phyloP scores from a whole-genome alignment of 1,140 invertebrate species.

The Nomia melanderi region DNA sequence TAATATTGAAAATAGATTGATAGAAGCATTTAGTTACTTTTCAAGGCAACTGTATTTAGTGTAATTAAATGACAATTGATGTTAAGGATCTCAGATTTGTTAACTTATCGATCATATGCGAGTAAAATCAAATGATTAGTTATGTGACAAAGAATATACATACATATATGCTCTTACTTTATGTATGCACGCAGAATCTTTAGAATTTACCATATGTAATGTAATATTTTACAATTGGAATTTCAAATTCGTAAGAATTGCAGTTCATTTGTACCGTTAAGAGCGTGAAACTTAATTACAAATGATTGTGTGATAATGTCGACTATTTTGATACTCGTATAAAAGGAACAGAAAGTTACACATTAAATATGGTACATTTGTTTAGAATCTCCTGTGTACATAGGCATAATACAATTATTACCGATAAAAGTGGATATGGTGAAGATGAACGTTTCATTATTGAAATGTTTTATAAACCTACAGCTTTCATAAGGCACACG shows the following conservation, averaged over 20 bases:
- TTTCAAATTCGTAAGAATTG: background rate
- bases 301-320: background rate
- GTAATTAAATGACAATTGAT: slow-evolving; percentile 35
- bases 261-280: background rate
- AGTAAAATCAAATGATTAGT: slow-evolving; percentile 26
- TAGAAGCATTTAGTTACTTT: too few relatives aligned
- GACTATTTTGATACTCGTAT: background rate
- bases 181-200: background rate
- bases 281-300: background rate
- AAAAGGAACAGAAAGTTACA: background rate
- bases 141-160: slow-evolving; percentile 10
- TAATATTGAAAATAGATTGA: too few relatives aligned
- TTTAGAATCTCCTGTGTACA: background rate
- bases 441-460: slow-evolving; percentile 25
- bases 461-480: slow-evolving; percentile 46
- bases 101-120: slow-evolving; percentile 21
- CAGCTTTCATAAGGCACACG: slow-evolving; percentile 47
- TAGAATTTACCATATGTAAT: background rate
- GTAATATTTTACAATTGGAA: background rate
- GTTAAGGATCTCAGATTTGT: slow-evolving; percentile 69
- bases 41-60: background rate
- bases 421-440: background rate
- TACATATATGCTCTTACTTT: background rate
- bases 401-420: background rate
- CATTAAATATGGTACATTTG: background rate